These are phyloP conservation scores for Miniopterus natalensis DNA, from an alignment of 2,113 vertebrate genomes.

Conservation along the genomic window DNA sequence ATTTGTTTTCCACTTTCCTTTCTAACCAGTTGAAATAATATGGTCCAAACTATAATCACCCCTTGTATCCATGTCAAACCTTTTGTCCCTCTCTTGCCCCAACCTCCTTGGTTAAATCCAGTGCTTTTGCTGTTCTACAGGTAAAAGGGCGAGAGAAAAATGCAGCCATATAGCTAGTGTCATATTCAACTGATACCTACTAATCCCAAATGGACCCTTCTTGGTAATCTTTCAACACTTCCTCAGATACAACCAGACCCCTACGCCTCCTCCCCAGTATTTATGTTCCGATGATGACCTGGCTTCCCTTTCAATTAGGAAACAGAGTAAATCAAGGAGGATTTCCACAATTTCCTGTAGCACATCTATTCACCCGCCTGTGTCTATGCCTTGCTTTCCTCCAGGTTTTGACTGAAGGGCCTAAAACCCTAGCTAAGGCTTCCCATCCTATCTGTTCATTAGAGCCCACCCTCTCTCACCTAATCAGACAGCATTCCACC, in stretches of 20 bases:
- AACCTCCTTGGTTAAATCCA: not conserved
- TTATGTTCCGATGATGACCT: not conserved
- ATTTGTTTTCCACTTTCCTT: not conserved
- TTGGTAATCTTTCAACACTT: not conserved
- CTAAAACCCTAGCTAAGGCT: not conserved
- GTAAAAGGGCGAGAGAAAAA: not conserved
- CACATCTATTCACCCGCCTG: not conserved
- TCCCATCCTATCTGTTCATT: not conserved
- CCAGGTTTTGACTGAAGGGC: not conserved
- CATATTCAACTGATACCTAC: not conserved
- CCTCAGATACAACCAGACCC: not conserved
- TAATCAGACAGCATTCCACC: not conserved
- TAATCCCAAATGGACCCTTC: not conserved
- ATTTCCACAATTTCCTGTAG: not conserved
- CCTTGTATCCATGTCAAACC: not conserved
- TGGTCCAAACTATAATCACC: not conserved
- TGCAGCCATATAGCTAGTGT: not conserved
- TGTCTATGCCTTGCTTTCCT: not conserved
- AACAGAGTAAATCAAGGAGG: not conserved
- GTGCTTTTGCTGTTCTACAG: not conserved
- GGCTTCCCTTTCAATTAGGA: not conserved
- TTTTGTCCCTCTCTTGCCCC: not conserved
- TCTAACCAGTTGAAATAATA: not conserved
- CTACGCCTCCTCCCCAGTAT: fast-evolving
- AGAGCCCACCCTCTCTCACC: not conserved